These are phyloP conservation scores for Dreissena rostriformis DNA, from an alignment of 1,140 invertebrate species.

Conservation along the genomic window DNA sequence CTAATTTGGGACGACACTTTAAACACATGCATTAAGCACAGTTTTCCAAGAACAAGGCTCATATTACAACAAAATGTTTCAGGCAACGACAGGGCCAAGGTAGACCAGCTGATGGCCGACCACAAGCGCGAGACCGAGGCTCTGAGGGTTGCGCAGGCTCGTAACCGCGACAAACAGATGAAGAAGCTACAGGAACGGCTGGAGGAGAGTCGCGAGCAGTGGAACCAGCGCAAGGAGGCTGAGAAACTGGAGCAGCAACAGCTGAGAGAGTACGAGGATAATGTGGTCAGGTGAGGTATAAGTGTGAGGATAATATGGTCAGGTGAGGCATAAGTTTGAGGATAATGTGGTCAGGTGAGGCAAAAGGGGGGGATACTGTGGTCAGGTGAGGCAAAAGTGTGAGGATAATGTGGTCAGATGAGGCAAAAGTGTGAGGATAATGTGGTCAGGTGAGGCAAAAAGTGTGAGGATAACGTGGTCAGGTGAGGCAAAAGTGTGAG, in stretches of 20 bases:
- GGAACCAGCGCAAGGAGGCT: constrained; percentile 66
- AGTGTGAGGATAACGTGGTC: no score
- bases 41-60: no score
- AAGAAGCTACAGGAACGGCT: constrained; percentile 72
- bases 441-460: no score
- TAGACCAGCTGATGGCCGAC: constrained; percentile 67
- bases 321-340: neutral
- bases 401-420: no score
- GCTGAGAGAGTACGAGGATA: constrained; percentile 76
- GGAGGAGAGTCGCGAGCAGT: constrained; percentile 68
- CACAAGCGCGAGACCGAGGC: constrained; percentile 65
- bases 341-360: neutral
- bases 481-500: no score
- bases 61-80: neutral
- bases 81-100: constrained; percentile 21
- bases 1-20: no score
- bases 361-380: no score
- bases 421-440: no score
- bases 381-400: no score
- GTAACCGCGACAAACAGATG: constrained; percentile 63
- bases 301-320: neutral
- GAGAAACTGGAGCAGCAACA: constrained; percentile 76
- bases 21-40: no score
- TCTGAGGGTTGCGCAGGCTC: constrained; percentile 57
- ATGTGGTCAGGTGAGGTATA: constrained; percentile 76